A percentile compares a stretch with the other conserved stretches of the same genome.
Conservation (phyloP, 30 jellyfish, hydroid and myxozoan genomes). For the Hydra vulgaris region DNA sequence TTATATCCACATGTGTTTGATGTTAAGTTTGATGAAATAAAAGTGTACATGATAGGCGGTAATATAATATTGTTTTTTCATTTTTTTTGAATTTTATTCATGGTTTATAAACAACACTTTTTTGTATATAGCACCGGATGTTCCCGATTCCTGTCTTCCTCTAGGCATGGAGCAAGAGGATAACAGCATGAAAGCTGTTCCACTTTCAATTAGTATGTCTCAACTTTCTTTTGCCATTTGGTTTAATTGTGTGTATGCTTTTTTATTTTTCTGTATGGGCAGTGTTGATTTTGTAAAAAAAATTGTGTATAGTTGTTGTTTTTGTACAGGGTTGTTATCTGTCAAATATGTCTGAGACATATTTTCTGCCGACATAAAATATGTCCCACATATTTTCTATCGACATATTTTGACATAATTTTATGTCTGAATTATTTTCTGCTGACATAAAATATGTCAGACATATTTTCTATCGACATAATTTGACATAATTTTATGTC, state of each 20-base stretch:
- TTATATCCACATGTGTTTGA: conserved; percentile 89
- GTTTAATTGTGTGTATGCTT: neutral
- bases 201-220: conserved; percentile 57
- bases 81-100: neutral
- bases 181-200: conserved; percentile 60
- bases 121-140: conserved; percentile 64
- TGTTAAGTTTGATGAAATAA: conserved; percentile 56
- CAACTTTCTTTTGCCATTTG: neutral
- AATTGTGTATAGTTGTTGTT: too few relatives aligned
- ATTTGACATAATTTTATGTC: too few relatives aligned
- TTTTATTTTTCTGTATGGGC: neutral
- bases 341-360: too few relatives aligned
- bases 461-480: too few relatives aligned
- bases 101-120: neutral
- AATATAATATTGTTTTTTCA: neutral
- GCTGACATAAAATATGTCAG: too few relatives aligned
- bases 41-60: conserved; percentile 76
- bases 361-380: too few relatives aligned
- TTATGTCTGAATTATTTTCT: too few relatives aligned
- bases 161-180: conserved; percentile 83
- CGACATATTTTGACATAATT: too few relatives aligned
- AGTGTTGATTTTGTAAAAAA: neutral
- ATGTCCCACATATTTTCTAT: too few relatives aligned
- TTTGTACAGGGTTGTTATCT: too few relatives aligned
- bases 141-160: conserved; percentile 93